phyloP scores from a whole-genome alignment of 1,140 invertebrate species.

The Babylonia areolata region DNA sequence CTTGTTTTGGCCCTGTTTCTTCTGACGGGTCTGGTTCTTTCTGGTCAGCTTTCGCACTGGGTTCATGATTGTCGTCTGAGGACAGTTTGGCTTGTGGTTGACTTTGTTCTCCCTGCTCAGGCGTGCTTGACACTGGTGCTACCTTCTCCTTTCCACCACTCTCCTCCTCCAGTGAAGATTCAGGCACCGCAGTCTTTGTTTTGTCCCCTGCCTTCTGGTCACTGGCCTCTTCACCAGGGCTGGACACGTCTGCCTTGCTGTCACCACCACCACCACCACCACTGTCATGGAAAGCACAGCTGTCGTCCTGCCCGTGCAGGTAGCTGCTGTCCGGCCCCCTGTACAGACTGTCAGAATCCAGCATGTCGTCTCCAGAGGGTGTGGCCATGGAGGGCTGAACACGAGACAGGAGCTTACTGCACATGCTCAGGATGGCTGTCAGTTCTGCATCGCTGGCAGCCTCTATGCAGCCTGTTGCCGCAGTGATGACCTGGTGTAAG shows the following conservation, averaged over 20 bases:
- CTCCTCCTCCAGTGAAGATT: not conserved
- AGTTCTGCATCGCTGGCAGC: slow-evolving; percentile 82
- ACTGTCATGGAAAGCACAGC: not conserved
- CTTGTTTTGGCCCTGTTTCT: not conserved
- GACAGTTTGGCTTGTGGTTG: not conserved
- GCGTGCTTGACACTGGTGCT: not conserved
- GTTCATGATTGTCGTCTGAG: not conserved
- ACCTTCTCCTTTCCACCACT: not conserved
- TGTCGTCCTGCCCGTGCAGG: not conserved
- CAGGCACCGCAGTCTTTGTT: not conserved
- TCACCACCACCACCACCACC: not conserved
- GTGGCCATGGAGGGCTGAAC: slow-evolving; percentile 82
- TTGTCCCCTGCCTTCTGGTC: not conserved
- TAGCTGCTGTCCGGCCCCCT: not conserved
- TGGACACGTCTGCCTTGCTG: too few relatives aligned
- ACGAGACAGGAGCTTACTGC: slow-evolving; percentile 86
- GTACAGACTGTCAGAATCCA: slow-evolving; percentile 9
- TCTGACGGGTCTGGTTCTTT: not conserved
- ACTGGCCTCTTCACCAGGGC: not conserved
- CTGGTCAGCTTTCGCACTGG: not conserved
- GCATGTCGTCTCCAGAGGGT: slow-evolving; percentile 12
- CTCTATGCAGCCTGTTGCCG: slow-evolving; percentile 80
- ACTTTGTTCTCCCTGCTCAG: not conserved
- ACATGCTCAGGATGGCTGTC: slow-evolving; percentile 81
- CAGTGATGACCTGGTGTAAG: slow-evolving; percentile 81